phyloP scores from a whole-genome alignment of 2,113 vertebrate species.

The Calypte anna region DNA sequence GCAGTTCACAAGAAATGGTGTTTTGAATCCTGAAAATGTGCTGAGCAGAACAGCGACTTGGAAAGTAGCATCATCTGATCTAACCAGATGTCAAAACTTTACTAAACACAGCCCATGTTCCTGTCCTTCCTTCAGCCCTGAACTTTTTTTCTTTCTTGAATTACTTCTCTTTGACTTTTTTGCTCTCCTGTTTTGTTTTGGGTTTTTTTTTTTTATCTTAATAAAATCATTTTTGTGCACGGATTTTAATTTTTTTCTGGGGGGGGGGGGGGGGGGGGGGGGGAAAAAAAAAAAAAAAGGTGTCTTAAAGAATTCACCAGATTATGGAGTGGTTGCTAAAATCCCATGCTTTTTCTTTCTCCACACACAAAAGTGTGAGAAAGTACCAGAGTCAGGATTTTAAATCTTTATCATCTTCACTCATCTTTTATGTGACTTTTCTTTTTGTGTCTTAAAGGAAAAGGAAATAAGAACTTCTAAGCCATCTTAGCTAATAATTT shows the following conservation, averaged over 20 bases:
- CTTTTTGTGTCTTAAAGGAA: background rate
- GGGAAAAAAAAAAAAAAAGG: background rate
- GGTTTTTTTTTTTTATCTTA: background rate
- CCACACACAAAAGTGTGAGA: background rate
- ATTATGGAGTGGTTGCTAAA: background rate
- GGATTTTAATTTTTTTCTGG: background rate
- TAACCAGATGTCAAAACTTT: background rate
- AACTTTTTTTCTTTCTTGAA: background rate
- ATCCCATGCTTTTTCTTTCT: background rate
- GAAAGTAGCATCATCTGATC: background rate
- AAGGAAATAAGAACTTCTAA: background rate
- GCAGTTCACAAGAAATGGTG: background rate
- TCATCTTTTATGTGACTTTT: background rate
- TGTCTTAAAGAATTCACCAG: background rate
- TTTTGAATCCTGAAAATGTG: background rate
- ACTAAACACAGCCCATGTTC: background rate
- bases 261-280: background rate
- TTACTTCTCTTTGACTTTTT: background rate
- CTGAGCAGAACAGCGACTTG: background rate
- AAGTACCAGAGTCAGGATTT: background rate
- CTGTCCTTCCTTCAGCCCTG: background rate
- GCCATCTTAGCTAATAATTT: background rate
- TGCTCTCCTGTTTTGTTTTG: background rate
- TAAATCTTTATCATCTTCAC: background rate
- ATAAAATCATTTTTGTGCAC: background rate